These are phyloP conservation scores for Caenorhabditis tropicalis DNA, from an alignment of 1,140 invertebrate species.

Conservation along the genomic window DNA sequence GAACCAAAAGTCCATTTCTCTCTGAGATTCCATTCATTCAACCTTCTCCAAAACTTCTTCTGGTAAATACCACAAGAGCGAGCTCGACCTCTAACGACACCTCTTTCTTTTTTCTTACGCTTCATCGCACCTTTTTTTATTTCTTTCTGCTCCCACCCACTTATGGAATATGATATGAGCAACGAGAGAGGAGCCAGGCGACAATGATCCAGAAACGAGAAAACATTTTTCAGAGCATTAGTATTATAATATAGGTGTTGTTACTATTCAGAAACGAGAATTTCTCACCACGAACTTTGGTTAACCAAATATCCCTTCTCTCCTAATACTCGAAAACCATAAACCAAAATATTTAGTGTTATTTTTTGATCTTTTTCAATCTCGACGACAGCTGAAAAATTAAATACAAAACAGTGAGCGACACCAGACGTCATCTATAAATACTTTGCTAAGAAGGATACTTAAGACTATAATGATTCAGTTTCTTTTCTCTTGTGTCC, in stretches of 20 bases:
- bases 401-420: background rate
- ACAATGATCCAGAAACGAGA: background rate
- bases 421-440: slow-evolving; percentile 24
- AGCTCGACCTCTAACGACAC: background rate
- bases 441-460: background rate
- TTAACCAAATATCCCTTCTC: background rate
- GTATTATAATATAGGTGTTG: background rate
- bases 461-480: slow-evolving; percentile 11
- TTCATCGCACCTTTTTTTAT: slow-evolving; percentile 9
- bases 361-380: background rate
- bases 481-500: background rate
- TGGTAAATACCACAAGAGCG: background rate
- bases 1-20: no score
- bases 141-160: slow-evolving; percentile 16
- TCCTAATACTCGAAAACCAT: background rate
- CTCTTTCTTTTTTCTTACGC: background rate
- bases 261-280: background rate
- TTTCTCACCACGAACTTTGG: background rate
- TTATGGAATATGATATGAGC: slow-evolving; percentile 42
- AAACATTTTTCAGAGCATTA: background rate
- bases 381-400: slow-evolving; percentile 18
- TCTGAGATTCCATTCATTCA: no score
- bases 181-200: background rate
- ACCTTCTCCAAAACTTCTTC: background rate
- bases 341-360: background rate